A percentile compares a stretch with the other conserved stretches of the same genome.
Conservation (phyloP, 2,113 vertebrate genomes). For the Grallaria varia region DNA sequence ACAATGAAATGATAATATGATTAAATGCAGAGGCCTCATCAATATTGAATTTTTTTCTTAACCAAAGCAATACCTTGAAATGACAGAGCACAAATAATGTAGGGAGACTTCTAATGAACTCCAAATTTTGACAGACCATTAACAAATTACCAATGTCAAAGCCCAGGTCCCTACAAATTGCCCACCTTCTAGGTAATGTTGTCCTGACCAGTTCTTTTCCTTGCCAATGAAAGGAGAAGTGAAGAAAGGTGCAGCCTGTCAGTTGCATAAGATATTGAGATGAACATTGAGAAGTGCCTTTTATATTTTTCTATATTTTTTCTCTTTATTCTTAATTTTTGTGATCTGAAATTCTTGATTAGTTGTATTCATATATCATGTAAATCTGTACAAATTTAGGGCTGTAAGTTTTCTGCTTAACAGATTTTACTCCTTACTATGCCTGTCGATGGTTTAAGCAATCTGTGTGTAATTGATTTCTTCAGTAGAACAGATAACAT, state of each 20-base stretch:
- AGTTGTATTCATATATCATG: conserved; percentile 64
- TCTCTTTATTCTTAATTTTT: conserved; percentile 22
- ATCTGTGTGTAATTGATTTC: conserved; percentile 79
- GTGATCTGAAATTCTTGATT: conserved; percentile 62
- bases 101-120: not conserved
- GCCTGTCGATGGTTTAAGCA: conserved; percentile 75
- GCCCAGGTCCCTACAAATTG: not conserved
- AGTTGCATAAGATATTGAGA: not conserved
- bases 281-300: not conserved
- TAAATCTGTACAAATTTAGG: conserved; percentile 67
- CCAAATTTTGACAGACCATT: not conserved
- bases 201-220: not conserved
- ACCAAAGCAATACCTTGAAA: not conserved
- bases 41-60: not conserved
- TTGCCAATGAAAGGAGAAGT: not conserved
- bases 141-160: not conserved
- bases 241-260: not conserved
- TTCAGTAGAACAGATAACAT: conserved; percentile 80
- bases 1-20: not conserved
- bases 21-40: not conserved
- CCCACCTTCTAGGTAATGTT: not conserved
- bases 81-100: not conserved
- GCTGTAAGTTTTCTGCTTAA: conserved; percentile 74
- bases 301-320: not conserved
- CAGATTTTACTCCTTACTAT: conserved; percentile 75